Conservation (phyloP, 1,140 invertebrate genomes). For the Drosophila punjabiensis region DNA sequence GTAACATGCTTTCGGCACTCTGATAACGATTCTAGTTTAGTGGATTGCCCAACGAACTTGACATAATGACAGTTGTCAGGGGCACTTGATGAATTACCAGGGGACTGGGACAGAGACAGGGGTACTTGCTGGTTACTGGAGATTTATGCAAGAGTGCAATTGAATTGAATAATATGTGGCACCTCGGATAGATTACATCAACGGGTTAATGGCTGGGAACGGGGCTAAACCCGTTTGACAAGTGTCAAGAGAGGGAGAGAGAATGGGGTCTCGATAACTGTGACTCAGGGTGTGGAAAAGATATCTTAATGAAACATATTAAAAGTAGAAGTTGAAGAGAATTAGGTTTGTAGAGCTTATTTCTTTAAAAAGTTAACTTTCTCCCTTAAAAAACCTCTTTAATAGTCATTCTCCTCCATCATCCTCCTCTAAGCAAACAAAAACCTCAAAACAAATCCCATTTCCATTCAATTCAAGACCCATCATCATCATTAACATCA, state of each 20-base stretch:
- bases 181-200: conserved; percentile 47
- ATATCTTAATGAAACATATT: neutral
- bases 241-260: neutral
- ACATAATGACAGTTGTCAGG: conserved; percentile 57
- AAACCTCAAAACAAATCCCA: conserved; percentile 6
- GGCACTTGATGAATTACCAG: conserved; percentile 7
- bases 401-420: neutral
- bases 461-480: conserved; percentile 14
- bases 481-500: conserved; percentile 35
- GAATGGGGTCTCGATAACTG: conserved; percentile 4
- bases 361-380: too few relatives aligned
- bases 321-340: neutral
- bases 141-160: conserved; percentile 49
- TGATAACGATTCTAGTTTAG: conserved; percentile 65
- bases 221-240: conserved; percentile 32
- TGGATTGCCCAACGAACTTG: conserved; percentile 54
- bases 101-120: neutral
- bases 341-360: too few relatives aligned
- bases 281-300: conserved; percentile 1
- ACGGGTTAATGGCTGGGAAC: conserved; percentile 36
- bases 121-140: conserved; percentile 25
- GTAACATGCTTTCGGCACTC: conserved; percentile 12
- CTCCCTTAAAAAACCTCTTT: too few relatives aligned
- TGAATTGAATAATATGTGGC: conserved; percentile 45
- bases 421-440: neutral